These are phyloP conservation scores for Eupithecia subfuscata DNA, from an alignment of 2,888 invertebrate genomes.

Conservation along the genomic window DNA sequence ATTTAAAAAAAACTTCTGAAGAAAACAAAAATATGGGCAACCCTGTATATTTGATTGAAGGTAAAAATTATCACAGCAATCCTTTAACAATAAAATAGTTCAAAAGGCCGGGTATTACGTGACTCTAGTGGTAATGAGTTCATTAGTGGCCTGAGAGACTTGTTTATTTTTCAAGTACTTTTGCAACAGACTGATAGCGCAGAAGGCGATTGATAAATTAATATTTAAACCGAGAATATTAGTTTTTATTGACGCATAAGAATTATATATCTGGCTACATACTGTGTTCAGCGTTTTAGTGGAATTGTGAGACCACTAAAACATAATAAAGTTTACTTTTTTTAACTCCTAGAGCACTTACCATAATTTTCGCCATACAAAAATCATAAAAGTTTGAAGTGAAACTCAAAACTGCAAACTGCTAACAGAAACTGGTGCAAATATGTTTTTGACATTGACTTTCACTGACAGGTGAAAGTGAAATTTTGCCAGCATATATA, in stretches of 20 bases:
- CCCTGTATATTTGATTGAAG: neutral
- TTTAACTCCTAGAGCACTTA: too few relatives aligned
- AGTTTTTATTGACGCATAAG: neutral
- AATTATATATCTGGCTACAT: neutral
- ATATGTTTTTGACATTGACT: too few relatives aligned
- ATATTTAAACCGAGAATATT: neutral
- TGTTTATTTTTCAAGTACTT: neutral
- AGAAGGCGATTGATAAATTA: neutral
- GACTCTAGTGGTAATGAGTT: neutral
- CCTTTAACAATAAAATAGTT: neutral
- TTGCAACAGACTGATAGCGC: neutral
- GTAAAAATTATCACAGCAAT: neutral
- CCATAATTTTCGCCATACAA: too few relatives aligned
- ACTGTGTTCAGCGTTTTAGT: neutral
- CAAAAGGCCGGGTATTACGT: neutral
- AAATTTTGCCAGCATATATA: too few relatives aligned
- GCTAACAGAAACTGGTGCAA: too few relatives aligned
- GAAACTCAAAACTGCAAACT: too few relatives aligned
- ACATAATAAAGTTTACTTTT: too few relatives aligned
- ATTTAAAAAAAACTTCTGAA: neutral
- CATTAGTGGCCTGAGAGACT: neutral
- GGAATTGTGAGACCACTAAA: too few relatives aligned
- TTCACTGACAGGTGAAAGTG: too few relatives aligned
- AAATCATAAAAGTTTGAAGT: too few relatives aligned
- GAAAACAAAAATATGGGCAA: neutral